A percentile compares a stretch with the other conserved stretches of the same genome.
These are phyloP conservation scores for Pollenia griseotomentosa DNA, from an alignment of 2,888 invertebrate species.

Conservation along the genomic window DNA sequence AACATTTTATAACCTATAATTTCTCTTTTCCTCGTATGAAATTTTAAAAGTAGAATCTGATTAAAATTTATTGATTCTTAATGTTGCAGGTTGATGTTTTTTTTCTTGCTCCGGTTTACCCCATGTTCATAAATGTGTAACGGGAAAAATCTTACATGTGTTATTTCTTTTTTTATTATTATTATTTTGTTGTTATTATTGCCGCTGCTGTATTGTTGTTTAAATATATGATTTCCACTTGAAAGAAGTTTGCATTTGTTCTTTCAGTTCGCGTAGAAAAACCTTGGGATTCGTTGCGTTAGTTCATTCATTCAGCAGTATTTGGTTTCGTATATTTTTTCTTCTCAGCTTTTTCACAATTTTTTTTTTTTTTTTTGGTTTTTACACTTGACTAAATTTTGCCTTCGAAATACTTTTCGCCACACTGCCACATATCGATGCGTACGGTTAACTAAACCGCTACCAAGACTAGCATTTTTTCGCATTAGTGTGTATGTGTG, in stretches of 20 bases:
- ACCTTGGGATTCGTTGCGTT: conserved; percentile 54
- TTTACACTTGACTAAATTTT: conserved; percentile 66
- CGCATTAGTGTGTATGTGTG: conserved; percentile 9
- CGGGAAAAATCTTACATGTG: conserved; percentile 50
- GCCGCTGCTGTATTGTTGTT: conserved; percentile 55
- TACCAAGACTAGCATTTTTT: conserved; percentile 10
- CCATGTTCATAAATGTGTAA: conserved; percentile 36
- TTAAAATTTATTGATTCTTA: conserved; percentile 62
- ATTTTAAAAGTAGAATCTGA: conserved; percentile 45
- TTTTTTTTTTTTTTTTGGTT: conserved; percentile 55
- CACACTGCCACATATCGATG: conserved; percentile 66
- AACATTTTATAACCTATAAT: conserved; percentile 13
- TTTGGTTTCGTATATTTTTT: background rate
- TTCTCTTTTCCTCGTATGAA: conserved; percentile 16
- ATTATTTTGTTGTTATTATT: conserved; percentile 50
- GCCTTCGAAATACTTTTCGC: conserved; percentile 58
- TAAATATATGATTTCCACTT: conserved; percentile 69
- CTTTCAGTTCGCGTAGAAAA: conserved; percentile 63
- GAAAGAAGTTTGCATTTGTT: conserved; percentile 66
- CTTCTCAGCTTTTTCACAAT: background rate
- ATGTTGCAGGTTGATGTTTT: conserved; percentile 43
- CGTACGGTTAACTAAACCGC: conserved; percentile 64
- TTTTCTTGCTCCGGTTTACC: background rate
- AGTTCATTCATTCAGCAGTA: conserved; percentile 49
- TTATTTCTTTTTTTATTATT: conserved; percentile 26